Evolutionary conservation across 2,888 invertebrate species (phyloP).

Genomic region (Emmelina monodactyla): DNA sequence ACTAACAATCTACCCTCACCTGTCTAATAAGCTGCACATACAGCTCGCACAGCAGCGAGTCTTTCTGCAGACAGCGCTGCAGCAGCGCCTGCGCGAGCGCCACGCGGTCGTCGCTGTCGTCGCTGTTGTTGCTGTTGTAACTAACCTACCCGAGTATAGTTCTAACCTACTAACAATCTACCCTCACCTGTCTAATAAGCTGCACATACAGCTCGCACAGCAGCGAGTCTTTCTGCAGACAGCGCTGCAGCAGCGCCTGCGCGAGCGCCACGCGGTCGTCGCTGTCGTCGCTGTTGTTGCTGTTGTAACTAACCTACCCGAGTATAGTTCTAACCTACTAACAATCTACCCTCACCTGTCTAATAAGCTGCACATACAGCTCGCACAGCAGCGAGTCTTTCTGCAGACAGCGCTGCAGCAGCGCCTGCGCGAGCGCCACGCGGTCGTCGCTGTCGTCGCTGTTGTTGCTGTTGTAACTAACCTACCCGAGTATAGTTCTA

Average conservation of each 20-base stretch:
- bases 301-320: too few relatives aligned
- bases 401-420: slow-evolving; percentile 90
- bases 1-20: too few relatives aligned
- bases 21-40: slow-evolving; percentile 93
- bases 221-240: slow-evolving; percentile 87
- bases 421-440: slow-evolving; percentile 85
- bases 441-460: slow-evolving; percentile 79
- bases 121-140: slow-evolving; percentile 41
- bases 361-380: slow-evolving; percentile 89
- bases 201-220: slow-evolving; percentile 91
- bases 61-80: slow-evolving; percentile 91
- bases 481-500: too few relatives aligned
- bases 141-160: too few relatives aligned
- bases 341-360: slow-evolving; percentile 76
- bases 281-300: slow-evolving; percentile 58
- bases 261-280: slow-evolving; percentile 90
- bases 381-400: slow-evolving; percentile 89
- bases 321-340: too few relatives aligned
- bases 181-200: slow-evolving; percentile 81
- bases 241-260: slow-evolving; percentile 88
- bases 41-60: slow-evolving; percentile 85
- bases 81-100: slow-evolving; percentile 88
- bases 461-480: slow-evolving; percentile 43
- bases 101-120: slow-evolving; percentile 84
- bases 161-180: too few relatives aligned